Conservation (phyloP, 1,140 invertebrate species). For the Micrasema longulum region DNA sequence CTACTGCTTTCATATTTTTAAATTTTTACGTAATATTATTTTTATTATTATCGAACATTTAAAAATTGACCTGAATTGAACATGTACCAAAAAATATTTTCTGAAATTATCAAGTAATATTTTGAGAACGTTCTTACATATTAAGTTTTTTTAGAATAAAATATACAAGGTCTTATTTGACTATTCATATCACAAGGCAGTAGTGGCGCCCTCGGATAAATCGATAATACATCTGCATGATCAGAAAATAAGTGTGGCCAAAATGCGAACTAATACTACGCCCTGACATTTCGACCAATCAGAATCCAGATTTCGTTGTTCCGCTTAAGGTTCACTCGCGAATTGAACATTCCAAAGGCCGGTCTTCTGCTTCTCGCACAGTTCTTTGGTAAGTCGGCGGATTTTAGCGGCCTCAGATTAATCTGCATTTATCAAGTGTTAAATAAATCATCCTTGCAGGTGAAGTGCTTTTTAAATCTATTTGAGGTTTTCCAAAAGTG, state of each 20-base stretch:
- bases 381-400: slow-evolving; percentile 74
- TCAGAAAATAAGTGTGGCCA: slow-evolving; percentile 63
- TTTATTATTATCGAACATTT: not conserved
- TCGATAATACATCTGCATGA: slow-evolving; percentile 20
- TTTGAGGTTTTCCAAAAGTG: slow-evolving; percentile 58
- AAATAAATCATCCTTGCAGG: slow-evolving; percentile 58
- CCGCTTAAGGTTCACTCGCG: slow-evolving; percentile 67
- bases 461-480: slow-evolving; percentile 59
- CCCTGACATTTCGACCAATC: slow-evolving; percentile 60
- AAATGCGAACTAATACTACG: slow-evolving; percentile 58
- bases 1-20: slow-evolving; percentile 20
- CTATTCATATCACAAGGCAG: slow-evolving; percentile 16
- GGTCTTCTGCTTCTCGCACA: slow-evolving; percentile 70
- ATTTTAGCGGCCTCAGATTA: slow-evolving; percentile 60
- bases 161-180: slow-evolving; percentile 49
- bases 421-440: slow-evolving; percentile 59
- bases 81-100: not conserved
- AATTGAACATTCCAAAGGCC: slow-evolving; percentile 75
- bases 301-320: slow-evolving; percentile 56
- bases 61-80: not conserved
- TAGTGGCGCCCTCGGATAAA: slow-evolving; percentile 34
- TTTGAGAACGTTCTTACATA: too few species aligned
- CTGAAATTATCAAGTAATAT: not conserved
- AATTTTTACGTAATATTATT: slow-evolving; percentile 39
- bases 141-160: slow-evolving; percentile 43